A percentile compares a stretch with the other conserved stretches of the same genome.
These are phyloP conservation scores for Halictus rubicundus DNA, from an alignment of 1,140 invertebrate genomes.

Conservation along the genomic window DNA sequence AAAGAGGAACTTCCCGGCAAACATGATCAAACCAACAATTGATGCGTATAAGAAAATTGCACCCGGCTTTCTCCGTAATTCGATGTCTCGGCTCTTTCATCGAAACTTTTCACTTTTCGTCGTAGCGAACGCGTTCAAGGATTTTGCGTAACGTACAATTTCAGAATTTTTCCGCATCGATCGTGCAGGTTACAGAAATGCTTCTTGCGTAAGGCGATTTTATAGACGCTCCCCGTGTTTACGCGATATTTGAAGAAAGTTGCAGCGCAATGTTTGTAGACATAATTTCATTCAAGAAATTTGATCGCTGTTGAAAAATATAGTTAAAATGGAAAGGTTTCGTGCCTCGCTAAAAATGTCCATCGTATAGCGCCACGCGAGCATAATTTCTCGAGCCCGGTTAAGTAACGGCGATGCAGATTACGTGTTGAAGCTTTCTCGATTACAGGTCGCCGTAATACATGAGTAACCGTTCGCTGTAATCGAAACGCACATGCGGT, in stretches of 20 bases:
- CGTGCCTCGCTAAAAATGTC: too few species aligned
- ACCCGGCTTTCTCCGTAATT: background rate
- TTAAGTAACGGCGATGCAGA: background rate
- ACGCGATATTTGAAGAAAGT: too few species aligned
- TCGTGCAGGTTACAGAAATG: background rate
- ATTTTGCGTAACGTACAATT: background rate
- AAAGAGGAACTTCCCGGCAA: too few species aligned
- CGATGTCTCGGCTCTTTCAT: background rate
- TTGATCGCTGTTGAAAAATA: too few species aligned
- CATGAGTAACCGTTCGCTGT: background rate
- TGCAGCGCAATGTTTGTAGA: too few species aligned
- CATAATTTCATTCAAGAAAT: too few species aligned
- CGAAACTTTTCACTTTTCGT: background rate
- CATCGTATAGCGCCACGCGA: background rate
- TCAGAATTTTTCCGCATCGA: too few species aligned
- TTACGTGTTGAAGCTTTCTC: slow-evolving; percentile 17
- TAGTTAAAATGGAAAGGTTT: too few species aligned
- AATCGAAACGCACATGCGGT: background rate
- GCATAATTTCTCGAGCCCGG: background rate
- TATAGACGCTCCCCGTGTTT: too few species aligned
- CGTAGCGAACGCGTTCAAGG: background rate
- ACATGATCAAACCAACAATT: too few species aligned
- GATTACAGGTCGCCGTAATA: background rate
- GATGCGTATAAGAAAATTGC: too few species aligned
- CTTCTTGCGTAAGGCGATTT: too few species aligned